Conservation (phyloP, 2,797 vertebrate genomes). For the Crenuchus spilurus region DNA sequence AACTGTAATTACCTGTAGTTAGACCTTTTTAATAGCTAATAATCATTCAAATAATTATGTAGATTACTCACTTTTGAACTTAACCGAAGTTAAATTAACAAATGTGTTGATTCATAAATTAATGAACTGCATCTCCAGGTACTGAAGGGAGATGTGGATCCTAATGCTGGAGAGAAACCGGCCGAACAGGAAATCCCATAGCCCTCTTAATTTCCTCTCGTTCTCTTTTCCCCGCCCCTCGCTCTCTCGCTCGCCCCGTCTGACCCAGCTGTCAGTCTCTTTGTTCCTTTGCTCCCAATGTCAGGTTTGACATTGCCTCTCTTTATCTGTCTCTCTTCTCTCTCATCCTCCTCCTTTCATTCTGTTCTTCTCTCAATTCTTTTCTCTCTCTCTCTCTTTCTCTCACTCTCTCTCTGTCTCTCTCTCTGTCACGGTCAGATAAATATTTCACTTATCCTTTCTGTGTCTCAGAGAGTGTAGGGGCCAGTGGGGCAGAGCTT, state of each 20-base stretch:
- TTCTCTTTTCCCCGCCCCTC: neutral
- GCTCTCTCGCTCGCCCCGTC: neutral
- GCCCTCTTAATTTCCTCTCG: slow-evolving; percentile 26
- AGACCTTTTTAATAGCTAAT: too few relatives aligned
- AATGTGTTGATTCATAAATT: too few relatives aligned
- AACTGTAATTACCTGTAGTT: too few relatives aligned
- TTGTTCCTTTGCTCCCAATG: slow-evolving; percentile 19
- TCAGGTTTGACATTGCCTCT: slow-evolving; percentile 30
- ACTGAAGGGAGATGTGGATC: neutral
- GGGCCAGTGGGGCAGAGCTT: slow-evolving; percentile 21
- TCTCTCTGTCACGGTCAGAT: slow-evolving; percentile 22
- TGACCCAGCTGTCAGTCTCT: slow-evolving; percentile 23
- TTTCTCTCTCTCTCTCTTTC: neutral
- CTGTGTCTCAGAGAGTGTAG: slow-evolving; percentile 32
- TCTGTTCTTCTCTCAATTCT: slow-evolving; percentile 6
- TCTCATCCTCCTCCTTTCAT: neutral
- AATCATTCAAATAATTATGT: too few relatives aligned
- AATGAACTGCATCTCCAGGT: neutral
- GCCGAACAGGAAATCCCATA: slow-evolving; percentile 27
- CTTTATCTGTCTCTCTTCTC: slow-evolving; percentile 23
- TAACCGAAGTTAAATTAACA: too few relatives aligned
- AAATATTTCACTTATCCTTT: slow-evolving; percentile 47
- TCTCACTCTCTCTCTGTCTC: neutral
- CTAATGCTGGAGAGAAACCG: slow-evolving; percentile 15
- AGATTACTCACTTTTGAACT: too few relatives aligned